Base-by-base conservation (phyloP, 2,113 vertebrate species). In the Glaucomys volans region DNA sequence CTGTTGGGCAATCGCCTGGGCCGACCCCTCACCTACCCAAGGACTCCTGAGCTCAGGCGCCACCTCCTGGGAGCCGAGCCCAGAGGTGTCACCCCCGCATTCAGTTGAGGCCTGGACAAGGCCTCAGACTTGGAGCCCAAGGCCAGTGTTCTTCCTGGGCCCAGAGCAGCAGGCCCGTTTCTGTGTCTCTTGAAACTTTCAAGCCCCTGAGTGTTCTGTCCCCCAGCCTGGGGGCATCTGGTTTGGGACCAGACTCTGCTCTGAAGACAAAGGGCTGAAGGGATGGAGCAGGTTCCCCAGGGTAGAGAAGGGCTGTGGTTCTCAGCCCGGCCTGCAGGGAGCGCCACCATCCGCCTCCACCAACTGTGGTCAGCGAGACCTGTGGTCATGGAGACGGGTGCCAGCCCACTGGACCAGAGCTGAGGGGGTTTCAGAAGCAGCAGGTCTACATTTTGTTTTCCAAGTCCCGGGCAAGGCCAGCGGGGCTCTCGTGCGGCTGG, bases 401-500 rank as follows among this genome's bases (percentile, higher is more conserved):
- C 59, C 57, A 10, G 59, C 24, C 59, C 10, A 26, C 59, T 2
- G 7, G 50, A 37, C 24, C 71, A 40, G 57, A 13, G 28, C 17
- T 37, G 2, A 64, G 59, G 32, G 66, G 74, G 37, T 47, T 32
- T 40, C 16, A 6, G 37, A 83, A 74, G 35, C 17, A 2, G 7
- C 32, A 26, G 44, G 20, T 40, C 32, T 37, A 12, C 2, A 2
- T 44, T 26, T 59, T 71, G 2, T 44, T 26, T 59, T 71, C 20
- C 26, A 35, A 22, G 35, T 22, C 13, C 20, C 8, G 59, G 62
- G 5, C 40, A 24, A 59, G n/a, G 16, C 2, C 1, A 0, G 1
- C 11, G 9, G 59, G 11, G 4, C 20, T 4, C 17, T 37, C 47
- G 1, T 0, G 0, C 1, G 13, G 12, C 37, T 6, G 7, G 28